A percentile compares a stretch with the other conserved stretches of the same genome.
These are phyloP conservation scores for Podotricha telesiphe DNA, from an alignment of 2,888 invertebrate genomes.

Conservation along the genomic window DNA sequence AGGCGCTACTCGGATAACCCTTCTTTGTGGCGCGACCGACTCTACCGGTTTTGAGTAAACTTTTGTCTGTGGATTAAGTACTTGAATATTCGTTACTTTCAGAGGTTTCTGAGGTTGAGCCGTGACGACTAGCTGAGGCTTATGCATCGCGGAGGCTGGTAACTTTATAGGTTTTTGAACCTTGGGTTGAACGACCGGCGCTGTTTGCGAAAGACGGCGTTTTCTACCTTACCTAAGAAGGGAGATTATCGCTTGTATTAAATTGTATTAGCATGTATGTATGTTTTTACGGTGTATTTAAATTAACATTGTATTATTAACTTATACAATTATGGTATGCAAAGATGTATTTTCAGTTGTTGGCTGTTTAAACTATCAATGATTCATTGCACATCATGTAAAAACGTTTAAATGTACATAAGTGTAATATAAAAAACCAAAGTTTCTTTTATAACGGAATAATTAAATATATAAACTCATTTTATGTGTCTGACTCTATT, in stretches of 20 bases:
- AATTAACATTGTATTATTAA: not conserved
- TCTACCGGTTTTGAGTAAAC: constrained; percentile 78
- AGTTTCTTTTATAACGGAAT: not conserved
- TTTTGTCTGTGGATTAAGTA: constrained; percentile 69
- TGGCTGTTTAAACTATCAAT: constrained; percentile 9
- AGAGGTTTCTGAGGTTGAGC: constrained; percentile 75
- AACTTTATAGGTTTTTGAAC: constrained; percentile 70
- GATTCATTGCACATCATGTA: constrained; percentile 7
- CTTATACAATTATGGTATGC: not conserved
- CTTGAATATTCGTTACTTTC: constrained; percentile 75
- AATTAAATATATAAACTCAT: too few species aligned
- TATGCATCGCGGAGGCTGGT: constrained; percentile 58
- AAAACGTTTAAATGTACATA: not conserved
- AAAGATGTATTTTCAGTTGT: constrained; percentile 11
- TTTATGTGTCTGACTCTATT: too few species aligned
- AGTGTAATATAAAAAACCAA: not conserved
- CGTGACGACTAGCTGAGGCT: constrained; percentile 74
- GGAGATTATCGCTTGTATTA: constrained; percentile 3
- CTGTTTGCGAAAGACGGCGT: constrained; percentile 74
- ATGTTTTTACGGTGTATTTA: not conserved
- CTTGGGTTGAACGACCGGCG: constrained; percentile 72
- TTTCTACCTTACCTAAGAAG: constrained; percentile 69
- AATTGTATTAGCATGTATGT: not conserved
- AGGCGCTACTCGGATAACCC: constrained; percentile 74
- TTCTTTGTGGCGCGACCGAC: constrained; percentile 70